Evolutionary conservation across 2,113 vertebrate genomes (phyloP).

Genomic region (Acrocephalus arundinaceus): DNA sequence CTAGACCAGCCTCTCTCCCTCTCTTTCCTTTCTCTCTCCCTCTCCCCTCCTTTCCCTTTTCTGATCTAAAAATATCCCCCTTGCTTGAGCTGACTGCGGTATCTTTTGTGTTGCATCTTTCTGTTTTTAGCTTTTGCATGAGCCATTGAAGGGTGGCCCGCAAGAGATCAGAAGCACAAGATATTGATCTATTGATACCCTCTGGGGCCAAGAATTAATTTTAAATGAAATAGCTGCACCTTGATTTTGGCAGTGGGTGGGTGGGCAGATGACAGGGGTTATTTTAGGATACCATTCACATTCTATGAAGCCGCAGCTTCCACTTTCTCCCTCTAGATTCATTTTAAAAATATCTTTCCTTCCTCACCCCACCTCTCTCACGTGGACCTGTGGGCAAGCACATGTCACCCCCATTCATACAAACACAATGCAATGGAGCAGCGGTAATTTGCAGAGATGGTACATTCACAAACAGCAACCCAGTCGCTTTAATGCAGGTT

Average conservation of each 20-base stretch:
- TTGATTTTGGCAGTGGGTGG: conserved; percentile 20
- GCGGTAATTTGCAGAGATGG: conserved; percentile 71
- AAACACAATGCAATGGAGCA: conserved; percentile 70
- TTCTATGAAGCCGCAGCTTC: conserved; percentile 47
- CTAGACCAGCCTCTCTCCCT: conserved; percentile 66
- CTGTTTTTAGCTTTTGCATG: conserved; percentile 79
- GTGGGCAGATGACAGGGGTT: conserved; percentile 43
- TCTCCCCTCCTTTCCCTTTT: conserved; percentile 60
- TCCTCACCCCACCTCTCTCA: conserved; percentile 74
- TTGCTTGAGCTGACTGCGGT: conserved; percentile 84
- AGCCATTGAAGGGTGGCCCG: conserved; percentile 69
- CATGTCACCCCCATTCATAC: conserved; percentile 82
- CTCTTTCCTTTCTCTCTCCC: conserved; percentile 2
- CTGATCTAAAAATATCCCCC: conserved; percentile 88
- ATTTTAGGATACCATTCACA: conserved; percentile 71
- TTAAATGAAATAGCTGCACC: conserved; percentile 57
- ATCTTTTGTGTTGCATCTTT: conserved; percentile 84
- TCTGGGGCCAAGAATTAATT: conserved; percentile 63
- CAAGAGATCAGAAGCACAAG: conserved; percentile 52
- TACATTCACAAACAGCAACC: conserved; percentile 75
- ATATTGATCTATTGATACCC: conserved; percentile 70
- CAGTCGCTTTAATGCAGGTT: conserved; percentile 45
- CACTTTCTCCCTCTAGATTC: conserved; percentile 68
- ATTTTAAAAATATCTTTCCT: conserved; percentile 63
- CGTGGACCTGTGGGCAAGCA: conserved; percentile 78